Conservation (phyloP, 1,140 invertebrate genomes). For the Uloborus diversus region DNA sequence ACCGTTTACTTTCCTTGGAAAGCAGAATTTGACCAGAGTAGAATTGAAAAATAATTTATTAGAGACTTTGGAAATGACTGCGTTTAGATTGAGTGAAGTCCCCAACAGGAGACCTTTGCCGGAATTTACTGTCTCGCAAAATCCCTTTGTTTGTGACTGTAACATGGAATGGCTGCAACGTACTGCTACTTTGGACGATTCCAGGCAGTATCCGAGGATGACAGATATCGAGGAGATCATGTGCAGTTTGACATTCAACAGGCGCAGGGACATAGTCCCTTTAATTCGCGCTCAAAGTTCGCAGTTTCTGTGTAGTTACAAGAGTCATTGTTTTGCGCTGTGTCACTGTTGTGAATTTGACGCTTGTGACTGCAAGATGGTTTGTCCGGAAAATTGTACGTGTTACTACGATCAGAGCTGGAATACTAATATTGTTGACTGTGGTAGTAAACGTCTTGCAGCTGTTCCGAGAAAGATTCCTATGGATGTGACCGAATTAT, state of each 20-base stretch:
- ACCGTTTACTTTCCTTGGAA: conserved; percentile 83
- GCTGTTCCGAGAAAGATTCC: conserved; percentile 85
- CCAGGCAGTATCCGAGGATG: conserved; percentile 84
- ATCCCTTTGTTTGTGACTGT: conserved; percentile 89
- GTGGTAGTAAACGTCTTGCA: conserved; percentile 76
- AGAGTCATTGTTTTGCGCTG: conserved; percentile 89
- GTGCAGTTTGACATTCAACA: conserved; percentile 86
- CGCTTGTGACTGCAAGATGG: conserved; percentile 95
- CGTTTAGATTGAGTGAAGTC: conserved; percentile 77
- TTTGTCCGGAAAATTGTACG: conserved; percentile 90
- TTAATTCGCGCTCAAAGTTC: conserved; percentile 83
- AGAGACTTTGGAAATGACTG: conserved; percentile 81
- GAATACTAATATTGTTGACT: conserved; percentile 92
- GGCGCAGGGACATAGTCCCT: conserved; percentile 74
- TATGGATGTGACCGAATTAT: conserved; percentile 93
- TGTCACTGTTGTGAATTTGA: conserved; percentile 96
- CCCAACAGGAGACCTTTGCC: conserved; percentile 72
- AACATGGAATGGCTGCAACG: conserved; percentile 88
- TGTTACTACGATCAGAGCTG: conserved; percentile 94
- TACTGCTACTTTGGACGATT: conserved; percentile 70
- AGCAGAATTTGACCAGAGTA: conserved; percentile 81
- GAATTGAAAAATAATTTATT: conserved; percentile 88
- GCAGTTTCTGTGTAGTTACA: conserved; percentile 91
- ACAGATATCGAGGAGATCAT: conserved; percentile 91
- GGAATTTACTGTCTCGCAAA: conserved; percentile 87